These are phyloP conservation scores for Rhombomys opimus DNA, from an alignment of 2,113 vertebrate species.

Conservation along the genomic window DNA sequence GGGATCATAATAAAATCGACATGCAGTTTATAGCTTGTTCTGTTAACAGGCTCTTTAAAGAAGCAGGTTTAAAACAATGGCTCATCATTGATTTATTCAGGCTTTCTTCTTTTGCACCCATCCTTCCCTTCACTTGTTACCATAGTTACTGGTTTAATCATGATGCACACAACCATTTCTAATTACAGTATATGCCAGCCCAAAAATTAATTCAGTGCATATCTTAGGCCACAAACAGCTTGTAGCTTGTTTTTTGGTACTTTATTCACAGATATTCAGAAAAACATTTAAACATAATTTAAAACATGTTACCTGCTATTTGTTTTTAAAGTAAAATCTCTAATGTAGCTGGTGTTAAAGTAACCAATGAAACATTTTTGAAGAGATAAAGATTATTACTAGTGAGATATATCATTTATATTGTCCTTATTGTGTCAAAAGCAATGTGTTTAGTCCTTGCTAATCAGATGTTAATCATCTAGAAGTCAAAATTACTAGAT, in stretches of 20 bases:
- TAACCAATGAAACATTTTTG: conserved; percentile 36
- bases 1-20: conserved; percentile 56
- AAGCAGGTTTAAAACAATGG: conserved; percentile 78
- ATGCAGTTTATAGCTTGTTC: conserved; percentile 66
- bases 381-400: not conserved
- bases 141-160: conserved; percentile 90
- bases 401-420: not conserved
- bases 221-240: conserved; percentile 86
- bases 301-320: conserved; percentile 76
- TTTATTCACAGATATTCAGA: conserved; percentile 82
- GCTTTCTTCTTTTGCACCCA: conserved; percentile 82
- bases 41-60: conserved; percentile 75
- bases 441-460: not conserved
- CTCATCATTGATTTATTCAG: conserved; percentile 81
- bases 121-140: conserved; percentile 85
- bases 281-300: conserved; percentile 77
- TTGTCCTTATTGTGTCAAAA: conserved; percentile 21
- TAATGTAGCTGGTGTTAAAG: conserved; percentile 65
- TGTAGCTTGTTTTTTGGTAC: conserved; percentile 85
- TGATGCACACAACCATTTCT: conserved; percentile 88
- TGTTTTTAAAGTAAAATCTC: conserved; percentile 79
- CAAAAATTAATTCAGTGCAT: conserved; percentile 89
- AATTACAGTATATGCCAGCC: conserved; percentile 90
- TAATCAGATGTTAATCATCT: not conserved
- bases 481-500: conserved; percentile 11